Conservation (phyloP, 2,888 invertebrate species). For the Aleiodes testaceus region DNA sequence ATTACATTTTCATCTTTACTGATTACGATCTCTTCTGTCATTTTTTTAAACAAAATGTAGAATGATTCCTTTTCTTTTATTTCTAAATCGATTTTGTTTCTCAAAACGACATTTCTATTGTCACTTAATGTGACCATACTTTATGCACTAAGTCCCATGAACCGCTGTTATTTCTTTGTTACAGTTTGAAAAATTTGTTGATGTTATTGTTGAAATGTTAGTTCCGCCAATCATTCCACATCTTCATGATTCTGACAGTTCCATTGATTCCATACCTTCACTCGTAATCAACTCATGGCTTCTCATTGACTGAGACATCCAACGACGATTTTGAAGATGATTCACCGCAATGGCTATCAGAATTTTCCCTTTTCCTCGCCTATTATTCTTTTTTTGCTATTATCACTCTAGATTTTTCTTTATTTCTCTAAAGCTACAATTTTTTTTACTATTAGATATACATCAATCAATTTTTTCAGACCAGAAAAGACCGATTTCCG, state of each 20-base stretch:
- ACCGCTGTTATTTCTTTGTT: constrained; percentile 33
- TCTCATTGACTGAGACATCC: constrained; percentile 40
- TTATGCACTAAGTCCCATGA: constrained; percentile 55
- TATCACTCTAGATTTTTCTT: neutral
- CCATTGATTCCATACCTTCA: constrained; percentile 46
- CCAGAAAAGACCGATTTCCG: no score
- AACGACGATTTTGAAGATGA: constrained; percentile 44
- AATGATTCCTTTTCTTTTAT: no score
- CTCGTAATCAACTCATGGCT: constrained; percentile 6
- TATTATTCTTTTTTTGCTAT: neutral
- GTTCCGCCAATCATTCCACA: constrained; percentile 69
- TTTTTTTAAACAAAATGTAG: no score
- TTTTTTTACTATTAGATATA: neutral
- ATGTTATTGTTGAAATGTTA: constrained; percentile 56
- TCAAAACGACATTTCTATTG: neutral
- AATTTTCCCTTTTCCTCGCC: constrained; percentile 15
- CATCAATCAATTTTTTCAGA: constrained; percentile 10
- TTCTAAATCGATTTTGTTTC: neutral
- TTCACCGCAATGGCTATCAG: constrained; percentile 50
- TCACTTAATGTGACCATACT: constrained; percentile 58
- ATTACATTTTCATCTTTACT: neutral
- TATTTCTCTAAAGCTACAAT: constrained; percentile 25
- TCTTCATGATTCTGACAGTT: constrained; percentile 55
- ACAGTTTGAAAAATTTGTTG: constrained; percentile 39
- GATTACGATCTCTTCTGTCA: no score